phyloP scores from a whole-genome alignment of 2,113 vertebrate genomes.

The Brachirus orientalis region DNA sequence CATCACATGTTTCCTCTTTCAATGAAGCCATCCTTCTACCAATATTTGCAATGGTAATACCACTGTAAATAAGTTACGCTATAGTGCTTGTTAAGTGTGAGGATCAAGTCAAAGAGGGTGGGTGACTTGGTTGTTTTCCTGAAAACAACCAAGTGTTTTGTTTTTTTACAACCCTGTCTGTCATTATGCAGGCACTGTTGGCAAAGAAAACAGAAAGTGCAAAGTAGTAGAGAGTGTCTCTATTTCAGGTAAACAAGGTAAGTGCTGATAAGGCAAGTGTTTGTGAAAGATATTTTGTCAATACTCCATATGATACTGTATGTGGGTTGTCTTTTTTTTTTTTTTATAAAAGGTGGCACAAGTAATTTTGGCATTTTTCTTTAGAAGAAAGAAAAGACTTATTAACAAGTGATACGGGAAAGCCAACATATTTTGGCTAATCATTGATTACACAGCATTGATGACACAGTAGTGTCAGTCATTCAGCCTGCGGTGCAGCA shows the following conservation, averaged over 20 bases:
- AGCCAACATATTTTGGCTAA: slow-evolving; percentile 43
- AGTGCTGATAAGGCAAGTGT: slow-evolving; percentile 36
- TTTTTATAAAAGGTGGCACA: no score
- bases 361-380: background rate
- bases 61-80: slow-evolving; percentile 24
- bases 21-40: background rate
- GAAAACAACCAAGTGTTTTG: slow-evolving; percentile 62
- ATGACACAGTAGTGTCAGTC: slow-evolving; percentile 36
- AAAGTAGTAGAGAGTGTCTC: slow-evolving; percentile 37
- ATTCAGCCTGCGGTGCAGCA: slow-evolving; percentile 70
- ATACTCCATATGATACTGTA: background rate
- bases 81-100: slow-evolving; percentile 40
- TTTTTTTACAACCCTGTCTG: slow-evolving; percentile 32
- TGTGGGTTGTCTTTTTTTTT: no score
- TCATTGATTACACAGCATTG: slow-evolving; percentile 2
- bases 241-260: slow-evolving; percentile 54
- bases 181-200: slow-evolving; percentile 40
- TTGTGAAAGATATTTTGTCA: slow-evolving; percentile 7
- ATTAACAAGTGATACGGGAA: slow-evolving; percentile 60
- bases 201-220: slow-evolving; percentile 41
- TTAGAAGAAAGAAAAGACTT: background rate
- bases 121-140: slow-evolving; percentile 58
- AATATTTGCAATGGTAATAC: slow-evolving; percentile 19
- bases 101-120: slow-evolving; percentile 28
- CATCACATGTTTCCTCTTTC: background rate